phyloP scores from a whole-genome alignment of 2,113 vertebrate genomes.

The Syngnathoides biaculeatus region DNA sequence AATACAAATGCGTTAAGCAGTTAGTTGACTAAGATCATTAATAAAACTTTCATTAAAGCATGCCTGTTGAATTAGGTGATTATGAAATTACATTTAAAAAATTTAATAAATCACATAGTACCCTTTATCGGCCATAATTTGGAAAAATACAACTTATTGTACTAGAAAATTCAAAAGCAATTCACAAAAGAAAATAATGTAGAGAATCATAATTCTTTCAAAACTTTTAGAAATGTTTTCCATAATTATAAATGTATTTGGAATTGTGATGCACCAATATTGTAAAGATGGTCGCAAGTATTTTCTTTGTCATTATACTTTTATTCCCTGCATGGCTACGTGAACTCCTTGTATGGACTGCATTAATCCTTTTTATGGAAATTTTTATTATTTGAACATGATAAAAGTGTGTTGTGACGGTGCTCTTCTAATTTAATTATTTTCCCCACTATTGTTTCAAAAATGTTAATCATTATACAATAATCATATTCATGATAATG shows the following conservation, averaged over 20 bases:
- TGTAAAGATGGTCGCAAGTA: no score
- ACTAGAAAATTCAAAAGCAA: background rate
- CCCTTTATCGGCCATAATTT: background rate
- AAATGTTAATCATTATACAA: background rate
- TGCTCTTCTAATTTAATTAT: background rate
- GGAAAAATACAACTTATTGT: background rate
- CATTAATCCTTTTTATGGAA: background rate
- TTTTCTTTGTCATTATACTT: background rate
- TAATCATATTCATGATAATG: background rate
- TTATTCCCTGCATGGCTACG: background rate
- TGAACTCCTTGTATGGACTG: background rate
- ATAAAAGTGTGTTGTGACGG: background rate
- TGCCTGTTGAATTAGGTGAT: conserved; percentile 1
- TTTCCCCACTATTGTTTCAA: background rate
- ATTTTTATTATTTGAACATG: background rate
- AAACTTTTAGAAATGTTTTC: background rate
- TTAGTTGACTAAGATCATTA: conserved; percentile 15
- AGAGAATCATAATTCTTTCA: background rate
- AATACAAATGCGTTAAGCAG: conserved; percentile 43
- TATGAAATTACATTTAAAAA: background rate
- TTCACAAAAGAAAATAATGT: background rate
- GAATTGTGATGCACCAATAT: background rate
- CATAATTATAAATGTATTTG: background rate
- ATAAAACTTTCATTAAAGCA: conserved; percentile 12
- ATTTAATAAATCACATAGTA: no score